phyloP scores from a whole-genome alignment of 2,113 vertebrate species.

The Xyrauchen texanus region DNA sequence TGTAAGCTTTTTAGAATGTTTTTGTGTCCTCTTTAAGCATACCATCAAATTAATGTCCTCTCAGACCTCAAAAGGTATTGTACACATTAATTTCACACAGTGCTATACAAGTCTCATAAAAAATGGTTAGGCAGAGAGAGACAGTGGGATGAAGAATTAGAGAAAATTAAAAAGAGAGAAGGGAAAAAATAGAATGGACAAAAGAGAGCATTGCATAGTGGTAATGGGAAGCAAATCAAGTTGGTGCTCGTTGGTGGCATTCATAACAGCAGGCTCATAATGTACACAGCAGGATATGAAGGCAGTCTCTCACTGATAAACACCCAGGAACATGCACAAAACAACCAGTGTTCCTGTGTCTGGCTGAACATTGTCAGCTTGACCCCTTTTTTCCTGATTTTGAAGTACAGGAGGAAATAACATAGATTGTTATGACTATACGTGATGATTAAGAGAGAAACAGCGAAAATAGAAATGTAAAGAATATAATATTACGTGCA shows the following conservation, averaged over 20 bases:
- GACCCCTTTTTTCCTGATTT: constrained; percentile 18
- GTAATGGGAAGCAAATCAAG: constrained; percentile 13
- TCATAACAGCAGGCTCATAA: constrained; percentile 27
- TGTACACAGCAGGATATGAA: constrained; percentile 42
- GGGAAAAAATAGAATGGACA: neutral
- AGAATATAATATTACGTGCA: too few relatives aligned
- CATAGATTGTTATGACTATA: neutral
- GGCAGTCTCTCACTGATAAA: constrained; percentile 46
- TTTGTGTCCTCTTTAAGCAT: too few relatives aligned
- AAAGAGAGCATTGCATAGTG: constrained; percentile 3
- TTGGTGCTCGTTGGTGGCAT: constrained; percentile 17
- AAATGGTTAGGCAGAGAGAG: neutral
- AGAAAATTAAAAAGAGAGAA: neutral
- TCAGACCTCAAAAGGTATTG: too few relatives aligned
- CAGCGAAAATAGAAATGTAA: neutral
- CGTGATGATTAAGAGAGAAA: neutral
- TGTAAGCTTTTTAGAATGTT: too few relatives aligned
- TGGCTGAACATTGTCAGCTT: constrained; percentile 43
- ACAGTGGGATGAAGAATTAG: neutral
- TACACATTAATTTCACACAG: too few relatives aligned
- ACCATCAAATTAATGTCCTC: too few relatives aligned
- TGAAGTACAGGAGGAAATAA: neutral
- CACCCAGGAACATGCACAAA: constrained; percentile 49
- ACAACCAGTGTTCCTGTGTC: constrained; percentile 44
- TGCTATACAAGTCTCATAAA: too few relatives aligned